These are phyloP conservation scores for Grammatotria lemairii DNA, from an alignment of 2,113 vertebrate genomes.

Conservation along the genomic window DNA sequence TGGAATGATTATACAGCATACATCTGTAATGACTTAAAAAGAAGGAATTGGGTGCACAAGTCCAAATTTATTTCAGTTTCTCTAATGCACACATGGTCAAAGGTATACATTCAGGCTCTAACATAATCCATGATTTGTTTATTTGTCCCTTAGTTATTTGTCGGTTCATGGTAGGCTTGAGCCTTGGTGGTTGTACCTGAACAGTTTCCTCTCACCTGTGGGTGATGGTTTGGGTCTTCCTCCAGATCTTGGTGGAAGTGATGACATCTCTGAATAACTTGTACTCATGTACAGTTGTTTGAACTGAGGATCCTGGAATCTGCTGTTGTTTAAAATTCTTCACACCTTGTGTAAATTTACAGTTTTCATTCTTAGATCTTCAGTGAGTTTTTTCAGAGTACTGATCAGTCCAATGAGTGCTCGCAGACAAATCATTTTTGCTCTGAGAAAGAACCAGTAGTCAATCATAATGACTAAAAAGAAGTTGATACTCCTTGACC, in stretches of 20 bases:
- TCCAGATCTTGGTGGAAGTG: background rate
- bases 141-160: background rate
- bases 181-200: background rate
- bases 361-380: background rate
- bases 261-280: background rate
- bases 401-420: background rate
- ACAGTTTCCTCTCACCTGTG: background rate
- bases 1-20: accelerated
- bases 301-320: background rate
- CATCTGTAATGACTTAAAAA: background rate
- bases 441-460: background rate
- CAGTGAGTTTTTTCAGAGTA: background rate
- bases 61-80: background rate
- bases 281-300: background rate
- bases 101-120: background rate
- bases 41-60: background rate
- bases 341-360: background rate
- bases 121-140: background rate
- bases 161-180: background rate
- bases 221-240: background rate
- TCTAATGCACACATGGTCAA: background rate
- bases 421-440: background rate
- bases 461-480: background rate
- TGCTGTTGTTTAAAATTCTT: background rate
- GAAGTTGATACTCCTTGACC: background rate